Conservation (phyloP, 2,888 invertebrate genomes). For the Brachylomia viminalis region DNA sequence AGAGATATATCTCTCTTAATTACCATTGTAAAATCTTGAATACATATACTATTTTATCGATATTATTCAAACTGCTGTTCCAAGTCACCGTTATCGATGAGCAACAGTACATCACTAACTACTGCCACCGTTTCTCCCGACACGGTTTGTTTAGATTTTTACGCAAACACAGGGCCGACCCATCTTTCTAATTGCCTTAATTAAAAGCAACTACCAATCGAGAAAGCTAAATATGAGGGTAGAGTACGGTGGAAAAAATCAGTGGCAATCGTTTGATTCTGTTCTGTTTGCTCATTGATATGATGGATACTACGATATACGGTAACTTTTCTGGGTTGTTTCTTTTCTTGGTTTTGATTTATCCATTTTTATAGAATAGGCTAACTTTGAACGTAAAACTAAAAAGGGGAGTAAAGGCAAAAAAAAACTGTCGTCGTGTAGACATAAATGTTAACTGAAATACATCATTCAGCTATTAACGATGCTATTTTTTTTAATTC, state of each 20-base stretch:
- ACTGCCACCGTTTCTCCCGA: constrained; percentile 70
- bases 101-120: constrained; percentile 66
- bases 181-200: constrained; percentile 90
- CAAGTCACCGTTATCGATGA: constrained; percentile 54
- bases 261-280: constrained; percentile 60
- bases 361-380: neutral
- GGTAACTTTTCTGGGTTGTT: constrained; percentile 1
- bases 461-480: constrained; percentile 16
- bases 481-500: neutral
- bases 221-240: constrained; percentile 70
- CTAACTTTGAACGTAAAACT: neutral
- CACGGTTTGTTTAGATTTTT: constrained; percentile 89
- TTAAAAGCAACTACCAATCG: constrained; percentile 84
- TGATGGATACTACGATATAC: constrained; percentile 23
- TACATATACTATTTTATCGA: constrained; percentile 1
- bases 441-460: neutral
- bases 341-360: constrained; percentile 6
- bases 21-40: neutral
- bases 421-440: neutral
- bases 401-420: neutral
- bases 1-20: too few species aligned
- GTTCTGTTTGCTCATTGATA: constrained; percentile 46
- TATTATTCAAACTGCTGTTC: neutral
- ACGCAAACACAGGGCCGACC: constrained; percentile 84
- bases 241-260: constrained; percentile 54